Evolutionary conservation across 2,113 vertebrate genomes (phyloP), one percentile per base, ranked within the genome.

Genomic region (Deroptyus accipitrinus): DNA sequence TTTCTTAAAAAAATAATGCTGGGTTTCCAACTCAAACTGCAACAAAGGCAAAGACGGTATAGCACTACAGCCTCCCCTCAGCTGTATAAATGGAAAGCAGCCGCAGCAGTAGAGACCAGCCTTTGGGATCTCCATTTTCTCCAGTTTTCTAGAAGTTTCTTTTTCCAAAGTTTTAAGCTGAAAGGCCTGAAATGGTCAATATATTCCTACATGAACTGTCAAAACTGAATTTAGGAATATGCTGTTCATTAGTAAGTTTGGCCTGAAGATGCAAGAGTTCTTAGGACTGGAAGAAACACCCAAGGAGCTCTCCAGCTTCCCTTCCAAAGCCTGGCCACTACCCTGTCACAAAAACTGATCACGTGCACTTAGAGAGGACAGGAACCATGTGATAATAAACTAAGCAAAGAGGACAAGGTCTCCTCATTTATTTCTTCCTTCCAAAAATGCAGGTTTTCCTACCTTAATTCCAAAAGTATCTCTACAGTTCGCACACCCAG

Each of bases 21-120:
- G 72, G 68, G 70, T 92, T 97, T 94, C 92, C 69, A 80, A 92
- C 86, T 95, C 89, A 72, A 95, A 82, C 55, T 77, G 66, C 78
- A 95, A 90, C 7, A 81, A 75, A 94, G 42, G 27, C 35, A 62
- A 87, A 77, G 55, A 72, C 6, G 2, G n/a, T 69, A 2, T 19
- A 80, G 66, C 35, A 13, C 39, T 35, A 16, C 6, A 87, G 16
- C 31, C 35, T 78, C 30, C 14, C 17, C 39, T 68, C 46, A 68
- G 20, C 27, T 75, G 5, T 54, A 9, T 25, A 81, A 64, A 28
- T 5, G 8, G 28, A 78, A 63, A 89, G 24, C 20, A 72, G n/a
- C 5, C 5, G 30, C 39, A 73, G 5, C 0, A 10, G 35, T 0
- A 85, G 14, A 70, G 9, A 57, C 17, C 4, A 42, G 44, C 6